These are phyloP conservation scores for Melanogrammus aeglefinus DNA, from an alignment of 2,797 vertebrate species.

Conservation along the genomic window DNA sequence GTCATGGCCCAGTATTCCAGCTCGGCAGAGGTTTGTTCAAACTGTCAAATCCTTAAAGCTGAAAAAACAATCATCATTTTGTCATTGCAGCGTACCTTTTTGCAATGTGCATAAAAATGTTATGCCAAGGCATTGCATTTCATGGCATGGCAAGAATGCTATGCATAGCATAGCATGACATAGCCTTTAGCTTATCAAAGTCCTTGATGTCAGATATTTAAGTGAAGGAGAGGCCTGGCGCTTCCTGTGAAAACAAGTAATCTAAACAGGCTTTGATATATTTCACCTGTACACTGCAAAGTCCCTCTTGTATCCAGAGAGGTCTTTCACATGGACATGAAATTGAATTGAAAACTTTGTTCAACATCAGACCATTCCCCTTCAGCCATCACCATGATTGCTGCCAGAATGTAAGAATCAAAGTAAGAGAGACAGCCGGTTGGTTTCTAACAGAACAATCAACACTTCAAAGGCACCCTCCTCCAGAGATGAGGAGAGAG, in stretches of 20 bases:
- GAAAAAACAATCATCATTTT: not conserved
- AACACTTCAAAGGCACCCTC: slow-evolving; percentile 54
- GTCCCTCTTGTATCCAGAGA: not conserved
- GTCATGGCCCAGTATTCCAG: slow-evolving; percentile 20
- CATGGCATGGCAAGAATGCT: not conserved
- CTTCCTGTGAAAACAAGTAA: no score
- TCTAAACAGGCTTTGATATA: not conserved
- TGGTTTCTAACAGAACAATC: slow-evolving; percentile 52
- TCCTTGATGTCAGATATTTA: not conserved
- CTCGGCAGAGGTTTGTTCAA: slow-evolving; percentile 3
- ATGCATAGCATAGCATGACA: not conserved
- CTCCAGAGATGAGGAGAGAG: slow-evolving; percentile 30
- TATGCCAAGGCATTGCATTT: not conserved
- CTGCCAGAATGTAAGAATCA: slow-evolving; percentile 47
- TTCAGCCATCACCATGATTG: slow-evolving; percentile 43
- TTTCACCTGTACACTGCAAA: not conserved
- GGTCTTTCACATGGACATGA: slow-evolving; percentile 24
- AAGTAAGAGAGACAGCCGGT: slow-evolving; percentile 26
- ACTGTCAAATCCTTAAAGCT: not conserved
- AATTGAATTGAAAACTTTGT: slow-evolving; percentile 57
- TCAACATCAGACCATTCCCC: slow-evolving; percentile 51
- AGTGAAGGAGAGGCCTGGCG: no score
- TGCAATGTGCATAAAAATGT: not conserved
- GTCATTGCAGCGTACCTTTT: not conserved
- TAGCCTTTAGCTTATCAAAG: no score